Evolutionary conservation across 1,140 invertebrate species (phyloP).

Genomic region (Drosophila sp.): DNA sequence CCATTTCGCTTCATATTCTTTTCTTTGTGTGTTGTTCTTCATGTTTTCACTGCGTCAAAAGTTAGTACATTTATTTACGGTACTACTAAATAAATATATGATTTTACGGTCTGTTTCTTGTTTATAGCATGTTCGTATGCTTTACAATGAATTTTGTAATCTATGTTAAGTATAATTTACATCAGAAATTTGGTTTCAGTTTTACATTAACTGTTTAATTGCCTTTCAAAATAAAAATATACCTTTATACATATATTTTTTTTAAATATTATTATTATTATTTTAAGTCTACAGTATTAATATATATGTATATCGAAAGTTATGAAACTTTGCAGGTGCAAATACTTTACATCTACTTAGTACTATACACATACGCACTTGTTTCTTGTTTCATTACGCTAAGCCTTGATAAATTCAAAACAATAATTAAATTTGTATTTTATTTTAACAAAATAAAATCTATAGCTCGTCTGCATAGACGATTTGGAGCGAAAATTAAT

Average conservation of each 20-base stretch:
- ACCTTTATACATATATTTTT: conserved; percentile 50
- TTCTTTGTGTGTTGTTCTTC: conserved; percentile 11
- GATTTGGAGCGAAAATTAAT: background rate
- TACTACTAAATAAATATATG: conserved; percentile 30
- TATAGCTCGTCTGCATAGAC: conserved; percentile 16
- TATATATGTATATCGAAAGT: conserved; percentile 24
- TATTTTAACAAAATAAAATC: conserved; percentile 33
- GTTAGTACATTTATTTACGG: conserved; percentile 37
- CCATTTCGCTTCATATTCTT: conserved; percentile 2
- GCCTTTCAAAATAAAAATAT: conserved; percentile 50
- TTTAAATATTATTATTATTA: conserved; percentile 23
- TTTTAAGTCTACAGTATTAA: conserved; percentile 12
- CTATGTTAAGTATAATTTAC: conserved; percentile 72
- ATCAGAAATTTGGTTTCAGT: conserved; percentile 75
- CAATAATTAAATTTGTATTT: conserved; percentile 21
- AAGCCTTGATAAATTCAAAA: conserved; percentile 33
- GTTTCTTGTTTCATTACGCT: conserved; percentile 19
- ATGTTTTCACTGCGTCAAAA: conserved; percentile 32
- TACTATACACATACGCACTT: conserved; percentile 40
- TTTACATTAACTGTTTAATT: conserved; percentile 58
- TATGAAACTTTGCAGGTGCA: conserved; percentile 40
- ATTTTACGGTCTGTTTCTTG: background rate
- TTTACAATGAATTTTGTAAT: conserved; percentile 63
- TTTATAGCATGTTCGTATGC: conserved; percentile 37
- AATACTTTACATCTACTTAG: conserved; percentile 45